Evolutionary conservation across 1,140 invertebrate genomes (phyloP), one percentile per base, ranked within the genome.

Genomic region (Heliconius eleuchia): DNA sequence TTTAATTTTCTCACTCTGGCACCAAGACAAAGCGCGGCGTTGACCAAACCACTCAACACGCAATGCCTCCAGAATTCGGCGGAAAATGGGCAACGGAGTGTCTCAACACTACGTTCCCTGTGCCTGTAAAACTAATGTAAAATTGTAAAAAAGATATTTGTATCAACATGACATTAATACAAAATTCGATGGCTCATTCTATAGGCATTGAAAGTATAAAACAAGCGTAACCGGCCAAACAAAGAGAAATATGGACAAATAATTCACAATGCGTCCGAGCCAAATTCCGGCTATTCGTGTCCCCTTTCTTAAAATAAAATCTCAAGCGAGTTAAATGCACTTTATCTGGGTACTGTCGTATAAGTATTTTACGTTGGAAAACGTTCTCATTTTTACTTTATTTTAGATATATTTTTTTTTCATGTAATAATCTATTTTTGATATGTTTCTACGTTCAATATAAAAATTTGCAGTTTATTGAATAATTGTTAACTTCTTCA

Each of bases 301-400:
- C 80, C 71, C 75, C 71, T 71, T 84, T 82, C 80, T 82, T 74
- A 85, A 88, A 89, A 87, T 91, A 91, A 87, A 82, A 84, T 85
- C 85, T 86, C 81, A 80, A 80, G 79, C 82, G 85, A 83, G 85
- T 87, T 86, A 86, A 91, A 88, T 87, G 88, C 86, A 89, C 88
- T 91, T 89, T 87, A 83, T 83, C 71, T 83, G 83, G 81, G 81
- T 80, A 80, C 79, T 81, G 82, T 80, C 76, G 66, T 52, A 70
- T 46, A 30, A 46, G 66, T 78, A 73, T 73, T 73, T 73, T 39
- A 66, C 13, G 0, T 72, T 72, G 18, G 37, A 11, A 23, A 72
- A 72, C 11, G 30, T 72, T 72, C 71, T n/a, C 9, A 66, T 76
- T 60, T 34, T 6, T 37, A n/a, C 2, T 30, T 23, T 42, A 23